phyloP scores from a whole-genome alignment of 2,113 vertebrate genomes.

The Grammomys dolichurus region DNA sequence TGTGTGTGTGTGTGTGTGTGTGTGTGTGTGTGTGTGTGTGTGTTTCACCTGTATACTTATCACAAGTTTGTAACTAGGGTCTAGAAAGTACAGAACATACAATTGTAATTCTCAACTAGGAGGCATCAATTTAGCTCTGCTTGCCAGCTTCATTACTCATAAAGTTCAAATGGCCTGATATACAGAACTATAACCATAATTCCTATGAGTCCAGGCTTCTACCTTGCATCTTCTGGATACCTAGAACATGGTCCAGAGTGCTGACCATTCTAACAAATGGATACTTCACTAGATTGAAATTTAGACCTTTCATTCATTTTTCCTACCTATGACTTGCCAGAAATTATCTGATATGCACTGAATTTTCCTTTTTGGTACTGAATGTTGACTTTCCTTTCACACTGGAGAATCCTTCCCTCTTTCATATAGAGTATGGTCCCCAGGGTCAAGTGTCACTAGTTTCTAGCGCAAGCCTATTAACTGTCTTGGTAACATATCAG shows the following conservation, averaged over 20 bases:
- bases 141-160: neutral
- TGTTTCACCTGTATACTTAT: neutral
- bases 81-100: neutral
- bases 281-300: neutral
- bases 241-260: rapidly evolving
- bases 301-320: neutral
- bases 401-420: neutral
- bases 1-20: too few species aligned
- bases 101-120: neutral
- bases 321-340: too few species aligned
- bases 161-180: neutral
- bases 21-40: too few species aligned
- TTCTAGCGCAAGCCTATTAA: rapidly evolving
- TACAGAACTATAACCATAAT: neutral
- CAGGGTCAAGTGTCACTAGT: neutral
- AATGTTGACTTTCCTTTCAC: neutral
- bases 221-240: neutral
- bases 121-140: neutral
- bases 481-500: neutral
- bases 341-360: neutral
- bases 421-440: neutral
- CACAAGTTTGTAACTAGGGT: neutral
- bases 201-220: neutral
- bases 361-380: neutral
- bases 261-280: neutral